Evolutionary conservation across 2,888 invertebrate genomes (phyloP).

Genomic region (Synergus laeviventris): DNA sequence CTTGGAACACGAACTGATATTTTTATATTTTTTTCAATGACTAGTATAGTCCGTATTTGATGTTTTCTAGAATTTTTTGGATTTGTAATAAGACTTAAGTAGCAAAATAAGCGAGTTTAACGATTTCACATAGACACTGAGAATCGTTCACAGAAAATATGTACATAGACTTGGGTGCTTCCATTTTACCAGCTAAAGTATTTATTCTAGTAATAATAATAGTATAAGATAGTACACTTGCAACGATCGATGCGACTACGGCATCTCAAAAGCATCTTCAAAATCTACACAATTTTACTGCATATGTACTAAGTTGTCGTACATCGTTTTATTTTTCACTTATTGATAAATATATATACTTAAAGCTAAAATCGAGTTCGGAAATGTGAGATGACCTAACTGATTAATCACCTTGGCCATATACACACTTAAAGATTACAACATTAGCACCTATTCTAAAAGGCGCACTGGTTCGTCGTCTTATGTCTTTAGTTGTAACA

Average conservation of each 20-base stretch:
- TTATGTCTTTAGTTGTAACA: background rate
- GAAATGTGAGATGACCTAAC: background rate
- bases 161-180: constrained; percentile 14
- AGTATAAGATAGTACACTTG: background rate
- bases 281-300: background rate
- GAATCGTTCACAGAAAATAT: constrained; percentile 15
- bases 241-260: background rate
- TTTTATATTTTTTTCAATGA: background rate
- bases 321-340: background rate
- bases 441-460: constrained; percentile 10
- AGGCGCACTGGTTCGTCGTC: background rate
- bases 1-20: background rate
- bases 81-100: background rate
- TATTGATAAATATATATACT: background rate
- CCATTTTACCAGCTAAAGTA: background rate
- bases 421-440: background rate
- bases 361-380: background rate
- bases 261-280: background rate
- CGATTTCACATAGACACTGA: background rate
- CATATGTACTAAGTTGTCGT: background rate
- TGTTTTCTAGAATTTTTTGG: background rate
- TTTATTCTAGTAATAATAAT: constrained; percentile 21
- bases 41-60: background rate
- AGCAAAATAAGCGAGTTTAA: background rate
- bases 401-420: background rate